Conservation (phyloP, 2,113 vertebrate species). For the Ascaphus truei region DNA sequence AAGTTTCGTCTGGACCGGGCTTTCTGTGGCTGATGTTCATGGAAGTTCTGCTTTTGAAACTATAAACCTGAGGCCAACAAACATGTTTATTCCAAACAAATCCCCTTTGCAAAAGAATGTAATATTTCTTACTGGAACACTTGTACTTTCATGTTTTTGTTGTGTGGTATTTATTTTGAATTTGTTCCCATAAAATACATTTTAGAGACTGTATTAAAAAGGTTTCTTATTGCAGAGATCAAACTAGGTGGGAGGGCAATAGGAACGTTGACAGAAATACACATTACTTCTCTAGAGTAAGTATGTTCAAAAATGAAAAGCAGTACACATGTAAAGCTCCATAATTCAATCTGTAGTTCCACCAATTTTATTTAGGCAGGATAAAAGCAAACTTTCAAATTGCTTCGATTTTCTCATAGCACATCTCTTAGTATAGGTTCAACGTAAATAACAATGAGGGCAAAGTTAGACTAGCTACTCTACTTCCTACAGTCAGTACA, state of each 20-base stretch:
- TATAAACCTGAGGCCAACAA: slow-evolving; percentile 6
- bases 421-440: no score
- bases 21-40: neutral
- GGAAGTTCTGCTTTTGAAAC: neutral
- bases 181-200: neutral
- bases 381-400: no score
- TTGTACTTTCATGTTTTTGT: neutral
- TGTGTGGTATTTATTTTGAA: slow-evolving; percentile 17
- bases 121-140: slow-evolving; percentile 14
- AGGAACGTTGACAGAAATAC: neutral
- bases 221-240: neutral
- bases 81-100: slow-evolving; percentile 9
- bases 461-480: no score
- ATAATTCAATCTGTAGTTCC: no score
- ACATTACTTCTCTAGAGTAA: neutral
- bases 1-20: no score
- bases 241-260: neutral
- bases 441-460: no score
- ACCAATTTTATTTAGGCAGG: no score
- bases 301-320: no score
- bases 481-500: no score
- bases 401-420: no score
- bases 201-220: neutral
- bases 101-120: neutral
- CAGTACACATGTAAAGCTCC: no score